phyloP scores from a whole-genome alignment of 1,140 invertebrate species.

The Leptopilina clavipes region DNA sequence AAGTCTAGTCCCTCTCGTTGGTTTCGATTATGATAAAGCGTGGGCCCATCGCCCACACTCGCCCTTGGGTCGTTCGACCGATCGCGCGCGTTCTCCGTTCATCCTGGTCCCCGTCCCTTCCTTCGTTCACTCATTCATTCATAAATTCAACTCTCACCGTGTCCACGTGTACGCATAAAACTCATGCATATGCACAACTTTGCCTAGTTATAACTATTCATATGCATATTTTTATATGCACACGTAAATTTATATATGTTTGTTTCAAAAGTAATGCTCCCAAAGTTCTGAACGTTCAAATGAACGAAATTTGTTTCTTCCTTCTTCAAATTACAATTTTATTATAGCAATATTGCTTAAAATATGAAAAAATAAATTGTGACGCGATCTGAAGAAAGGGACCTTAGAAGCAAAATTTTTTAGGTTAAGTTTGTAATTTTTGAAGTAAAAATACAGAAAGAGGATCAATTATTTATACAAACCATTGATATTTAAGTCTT shows the following conservation, averaged over 20 bases:
- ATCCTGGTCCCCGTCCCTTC: conserved; percentile 45
- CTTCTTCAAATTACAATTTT: too few species aligned
- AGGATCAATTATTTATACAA: too few species aligned
- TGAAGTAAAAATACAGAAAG: too few species aligned
- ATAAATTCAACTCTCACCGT: conserved; percentile 51
- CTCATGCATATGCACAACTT: conserved; percentile 32
- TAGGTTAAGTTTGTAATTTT: too few species aligned
- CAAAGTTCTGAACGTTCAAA: too few species aligned
- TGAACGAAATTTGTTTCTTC: too few species aligned
- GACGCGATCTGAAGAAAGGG: too few species aligned
- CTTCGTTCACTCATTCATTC: conserved; percentile 44
- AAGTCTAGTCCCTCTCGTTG: conserved; percentile 58
- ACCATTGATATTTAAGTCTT: too few species aligned
- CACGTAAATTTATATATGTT: not conserved
- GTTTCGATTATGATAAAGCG: conserved; percentile 69
- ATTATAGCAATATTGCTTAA: too few species aligned
- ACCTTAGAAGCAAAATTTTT: too few species aligned
- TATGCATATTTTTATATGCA: not conserved
- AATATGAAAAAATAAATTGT: too few species aligned
- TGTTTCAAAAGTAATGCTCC: too few species aligned
- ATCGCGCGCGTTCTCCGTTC: conserved; percentile 42
- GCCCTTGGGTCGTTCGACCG: conserved; percentile 65
- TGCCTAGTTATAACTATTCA: conserved; percentile 27
- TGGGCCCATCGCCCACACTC: conserved; percentile 63
- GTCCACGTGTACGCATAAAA: conserved; percentile 10